phyloP scores from a whole-genome alignment of 2,888 invertebrate genomes.

The Drosophila putrida region DNA sequence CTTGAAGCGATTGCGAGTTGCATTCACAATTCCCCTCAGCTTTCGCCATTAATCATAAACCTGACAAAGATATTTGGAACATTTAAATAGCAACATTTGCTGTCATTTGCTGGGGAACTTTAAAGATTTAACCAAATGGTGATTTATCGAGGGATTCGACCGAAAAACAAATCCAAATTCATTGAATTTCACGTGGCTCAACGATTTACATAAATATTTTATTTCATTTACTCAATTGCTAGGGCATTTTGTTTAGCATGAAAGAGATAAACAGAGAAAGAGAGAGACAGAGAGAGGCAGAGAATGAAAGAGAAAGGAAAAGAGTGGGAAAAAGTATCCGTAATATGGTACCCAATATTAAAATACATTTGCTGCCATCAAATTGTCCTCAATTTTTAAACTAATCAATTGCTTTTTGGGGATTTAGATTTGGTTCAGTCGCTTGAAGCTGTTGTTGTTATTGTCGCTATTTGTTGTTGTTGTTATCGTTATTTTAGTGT shows the following conservation, averaged over 20 bases:
- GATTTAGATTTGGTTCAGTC: conserved; percentile 45
- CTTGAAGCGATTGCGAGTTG: conserved; percentile 42
- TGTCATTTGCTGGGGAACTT: conserved; percentile 15
- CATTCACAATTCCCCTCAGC: conserved; percentile 10
- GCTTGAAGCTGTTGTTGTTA: conserved; percentile 21
- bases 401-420: conserved; percentile 72
- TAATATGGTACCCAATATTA: conserved; percentile 39
- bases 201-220: conserved; percentile 69
- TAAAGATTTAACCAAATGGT: conserved; percentile 40
- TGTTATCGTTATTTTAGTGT: conserved; percentile 6
- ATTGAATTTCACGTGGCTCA: conserved; percentile 64
- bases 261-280: conserved; percentile 4
- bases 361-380: conserved; percentile 52
- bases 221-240: conserved; percentile 62
- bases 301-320: not conserved
- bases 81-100: conserved; percentile 41
- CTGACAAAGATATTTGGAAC: conserved; percentile 32
- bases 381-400: conserved; percentile 50
- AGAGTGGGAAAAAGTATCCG: not conserved
- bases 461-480: conserved; percentile 10
- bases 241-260: not conserved
- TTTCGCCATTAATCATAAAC: conserved; percentile 48
- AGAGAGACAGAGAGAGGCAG: conserved; percentile 1
- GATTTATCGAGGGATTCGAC: conserved; percentile 55
- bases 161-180: conserved; percentile 56